Percentiles rank a stretch among this genome's conserved stretches.
Evolutionary conservation across 2,888 invertebrate species (phyloP).

Genomic region (Parapristionchus giblindavisi): DNA sequence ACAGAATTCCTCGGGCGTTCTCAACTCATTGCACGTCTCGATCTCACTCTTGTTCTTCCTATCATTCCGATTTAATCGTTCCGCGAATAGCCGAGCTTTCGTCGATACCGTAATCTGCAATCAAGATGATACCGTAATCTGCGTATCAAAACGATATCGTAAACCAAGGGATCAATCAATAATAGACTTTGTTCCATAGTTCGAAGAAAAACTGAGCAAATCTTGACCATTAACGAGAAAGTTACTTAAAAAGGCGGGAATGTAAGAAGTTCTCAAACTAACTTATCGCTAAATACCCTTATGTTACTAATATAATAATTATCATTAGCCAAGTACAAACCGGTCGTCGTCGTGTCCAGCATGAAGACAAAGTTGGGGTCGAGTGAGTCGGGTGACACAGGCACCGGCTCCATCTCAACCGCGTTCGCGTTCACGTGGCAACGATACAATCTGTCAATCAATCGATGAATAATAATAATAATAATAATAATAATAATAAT

Average conservation of each 20-base stretch:
- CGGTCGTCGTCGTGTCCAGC: constrained; percentile 81
- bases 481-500: no score
- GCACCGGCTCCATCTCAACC: constrained; percentile 74
- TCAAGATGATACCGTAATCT: no score
- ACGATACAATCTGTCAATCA: constrained; percentile 63
- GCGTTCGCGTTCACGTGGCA: constrained; percentile 62
- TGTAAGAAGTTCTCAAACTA: no score
- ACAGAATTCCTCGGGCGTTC: constrained; percentile 88
- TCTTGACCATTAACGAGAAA: neutral
- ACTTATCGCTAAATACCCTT: neutral
- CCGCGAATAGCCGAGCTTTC: constrained; percentile 83
- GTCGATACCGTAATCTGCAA: constrained; percentile 66
- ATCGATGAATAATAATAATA: no score
- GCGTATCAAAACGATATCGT: no score
- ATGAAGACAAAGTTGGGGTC: constrained; percentile 92
- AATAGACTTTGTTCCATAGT: no score
- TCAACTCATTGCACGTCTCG: constrained; percentile 82
- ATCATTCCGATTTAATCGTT: constrained; percentile 98
- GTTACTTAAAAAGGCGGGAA: neutral
- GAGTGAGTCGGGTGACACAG: constrained; percentile 75
- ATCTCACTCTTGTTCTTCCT: constrained; percentile 92
- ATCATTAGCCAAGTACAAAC: constrained; percentile 44
- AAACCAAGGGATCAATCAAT: no score
- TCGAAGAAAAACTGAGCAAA: neutral
- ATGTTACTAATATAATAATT: neutral